A percentile compares a stretch with the other conserved stretches of the same genome.
These are phyloP conservation scores for Himalopsyche anomala DNA, from an alignment of 2,888 invertebrate species.

Conservation along the genomic window DNA sequence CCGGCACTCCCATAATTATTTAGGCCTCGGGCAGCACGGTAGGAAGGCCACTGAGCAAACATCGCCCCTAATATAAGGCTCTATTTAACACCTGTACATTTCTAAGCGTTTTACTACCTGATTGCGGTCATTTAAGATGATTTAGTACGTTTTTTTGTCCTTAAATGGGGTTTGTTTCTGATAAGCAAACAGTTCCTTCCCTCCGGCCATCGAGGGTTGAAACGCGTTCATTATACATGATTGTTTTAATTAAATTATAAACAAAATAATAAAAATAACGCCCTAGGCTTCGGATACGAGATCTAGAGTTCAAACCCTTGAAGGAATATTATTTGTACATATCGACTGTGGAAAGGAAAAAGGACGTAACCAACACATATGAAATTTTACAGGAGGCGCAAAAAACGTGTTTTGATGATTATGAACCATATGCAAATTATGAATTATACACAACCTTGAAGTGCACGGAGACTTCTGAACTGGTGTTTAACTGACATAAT, in stretches of 20 bases:
- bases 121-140: slow-evolving; percentile 18
- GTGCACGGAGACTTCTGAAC: too few species aligned
- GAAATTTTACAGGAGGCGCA: too few species aligned
- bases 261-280: too few species aligned
- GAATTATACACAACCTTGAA: too few species aligned
- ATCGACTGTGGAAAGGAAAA: too few species aligned
- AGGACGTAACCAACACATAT: too few species aligned
- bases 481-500: too few species aligned
- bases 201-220: neutral
- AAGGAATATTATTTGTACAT: too few species aligned
- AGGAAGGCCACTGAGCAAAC: slow-evolving; percentile 34
- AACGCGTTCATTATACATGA: neutral
- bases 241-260: neutral
- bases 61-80: slow-evolving; percentile 8
- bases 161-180: slow-evolving; percentile 32
- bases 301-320: too few species aligned
- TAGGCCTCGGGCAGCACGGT: slow-evolving; percentile 4
- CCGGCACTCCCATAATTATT: slow-evolving; percentile 31
- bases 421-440: too few species aligned
- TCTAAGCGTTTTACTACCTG: slow-evolving; percentile 9
- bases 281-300: too few species aligned
- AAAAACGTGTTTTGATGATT: too few species aligned
- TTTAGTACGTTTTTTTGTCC: neutral
- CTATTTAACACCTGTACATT: slow-evolving; percentile 18
- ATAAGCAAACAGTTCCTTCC: slow-evolving; percentile 18